A percentile compares a stretch with the other conserved stretches of the same genome.
Conservation (phyloP, 2,888 invertebrate species). For the Pomacea canaliculata region DNA sequence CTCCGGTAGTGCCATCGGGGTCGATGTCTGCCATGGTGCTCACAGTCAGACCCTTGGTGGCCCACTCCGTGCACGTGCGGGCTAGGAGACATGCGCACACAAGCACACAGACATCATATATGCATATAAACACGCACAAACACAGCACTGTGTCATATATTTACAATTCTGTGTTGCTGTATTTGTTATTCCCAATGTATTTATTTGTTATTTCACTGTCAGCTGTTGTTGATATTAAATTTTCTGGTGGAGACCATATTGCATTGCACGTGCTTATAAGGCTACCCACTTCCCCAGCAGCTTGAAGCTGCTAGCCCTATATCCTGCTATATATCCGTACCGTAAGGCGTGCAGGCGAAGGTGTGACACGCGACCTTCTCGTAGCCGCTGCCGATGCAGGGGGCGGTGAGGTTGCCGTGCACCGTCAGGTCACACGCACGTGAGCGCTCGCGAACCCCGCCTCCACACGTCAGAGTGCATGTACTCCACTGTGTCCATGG, state of each 20-base stretch:
- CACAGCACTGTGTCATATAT: too few relatives aligned
- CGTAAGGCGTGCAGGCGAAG: conserved; percentile 49
- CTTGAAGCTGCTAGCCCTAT: too few relatives aligned
- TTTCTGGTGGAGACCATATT: too few relatives aligned
- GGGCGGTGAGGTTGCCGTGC: conserved; percentile 56
- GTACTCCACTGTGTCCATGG: conserved; percentile 54
- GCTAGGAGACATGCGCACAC: conserved; percentile 19
- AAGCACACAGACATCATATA: neutral
- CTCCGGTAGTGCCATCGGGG: conserved; percentile 41
- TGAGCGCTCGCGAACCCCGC: conserved; percentile 49
- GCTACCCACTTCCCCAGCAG: too few relatives aligned
- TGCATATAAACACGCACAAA: neutral
- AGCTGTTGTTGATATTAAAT: too few relatives aligned
- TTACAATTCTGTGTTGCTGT: too few relatives aligned
- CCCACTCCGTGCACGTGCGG: conserved; percentile 49
- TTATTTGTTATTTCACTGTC: too few relatives aligned
- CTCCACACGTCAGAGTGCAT: conserved; percentile 56
- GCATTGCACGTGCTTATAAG: too few relatives aligned
- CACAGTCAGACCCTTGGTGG: conserved; percentile 40
- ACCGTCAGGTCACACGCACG: conserved; percentile 56
- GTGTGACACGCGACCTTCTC: conserved; percentile 51
- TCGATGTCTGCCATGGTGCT: conserved; percentile 46
- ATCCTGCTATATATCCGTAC: too few relatives aligned
- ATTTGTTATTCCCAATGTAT: too few relatives aligned
- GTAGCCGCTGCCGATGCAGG: conserved; percentile 46